These are phyloP conservation scores for Neodiprion virginianus DNA, from an alignment of 1,140 invertebrate species.

Conservation along the genomic window DNA sequence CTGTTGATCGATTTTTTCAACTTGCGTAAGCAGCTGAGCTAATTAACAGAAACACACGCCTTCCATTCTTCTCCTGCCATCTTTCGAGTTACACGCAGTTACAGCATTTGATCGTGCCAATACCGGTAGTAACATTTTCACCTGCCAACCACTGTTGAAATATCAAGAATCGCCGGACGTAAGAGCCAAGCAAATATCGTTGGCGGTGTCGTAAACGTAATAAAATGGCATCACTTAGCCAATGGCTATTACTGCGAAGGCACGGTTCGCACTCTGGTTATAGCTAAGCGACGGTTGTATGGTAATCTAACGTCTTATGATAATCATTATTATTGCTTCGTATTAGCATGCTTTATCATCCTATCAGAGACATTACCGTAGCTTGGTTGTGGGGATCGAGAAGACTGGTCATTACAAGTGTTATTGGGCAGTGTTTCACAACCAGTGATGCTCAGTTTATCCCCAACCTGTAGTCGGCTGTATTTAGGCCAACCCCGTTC, in stretches of 20 bases:
- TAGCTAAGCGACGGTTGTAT: not conserved
- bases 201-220: no score
- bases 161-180: no score
- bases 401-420: slow-evolving; percentile 47
- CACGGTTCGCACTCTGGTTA: not conserved
- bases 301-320: slow-evolving; percentile 35
- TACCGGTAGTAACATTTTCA: no score
- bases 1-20: no score
- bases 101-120: no score
- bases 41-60: no score
- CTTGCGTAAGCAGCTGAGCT: no score
- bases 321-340: slow-evolving; percentile 53
- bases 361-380: slow-evolving; percentile 46
- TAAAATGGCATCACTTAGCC: not conserved
- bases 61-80: no score
- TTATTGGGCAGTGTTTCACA: slow-evolving; percentile 50
- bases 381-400: slow-evolving; percentile 40
- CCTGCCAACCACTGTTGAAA: no score
- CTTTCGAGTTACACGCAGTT: no score
- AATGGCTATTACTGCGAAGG: not conserved
- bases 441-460: slow-evolving; percentile 45
- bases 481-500: not conserved
- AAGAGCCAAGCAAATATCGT: no score
- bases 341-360: slow-evolving; percentile 53
- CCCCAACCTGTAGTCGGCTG: not conserved